Evolutionary conservation across 1,140 invertebrate species (phyloP).

Genomic region (Trichogramma pretiosum): DNA sequence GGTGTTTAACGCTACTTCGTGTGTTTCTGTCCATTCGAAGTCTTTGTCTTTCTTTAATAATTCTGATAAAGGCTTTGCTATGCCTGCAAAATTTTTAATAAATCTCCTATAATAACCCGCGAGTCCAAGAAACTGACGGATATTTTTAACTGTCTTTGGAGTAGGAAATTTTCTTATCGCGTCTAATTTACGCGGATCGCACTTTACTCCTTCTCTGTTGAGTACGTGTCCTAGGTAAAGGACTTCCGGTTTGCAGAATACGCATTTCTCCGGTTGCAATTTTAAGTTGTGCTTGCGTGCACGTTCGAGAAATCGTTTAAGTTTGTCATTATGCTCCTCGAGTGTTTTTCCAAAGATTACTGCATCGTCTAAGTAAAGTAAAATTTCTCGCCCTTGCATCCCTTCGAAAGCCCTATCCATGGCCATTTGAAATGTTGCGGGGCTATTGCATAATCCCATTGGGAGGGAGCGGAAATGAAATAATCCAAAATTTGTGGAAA

Average conservation of each 20-base stretch:
- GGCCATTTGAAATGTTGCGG: constrained; percentile 32
- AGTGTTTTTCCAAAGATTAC: not conserved
- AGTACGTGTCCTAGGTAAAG: too few relatives aligned
- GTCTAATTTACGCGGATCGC: not conserved
- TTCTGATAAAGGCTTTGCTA: not conserved
- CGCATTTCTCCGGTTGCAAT: too few relatives aligned
- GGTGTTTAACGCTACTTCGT: not conserved
- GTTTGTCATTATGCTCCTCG: not conserved
- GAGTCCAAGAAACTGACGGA: too few relatives aligned
- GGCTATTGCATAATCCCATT: constrained; percentile 26
- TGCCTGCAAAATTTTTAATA: too few relatives aligned
- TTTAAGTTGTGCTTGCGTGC: too few relatives aligned
- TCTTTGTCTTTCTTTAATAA: not conserved
- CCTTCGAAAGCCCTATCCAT: constrained; percentile 35
- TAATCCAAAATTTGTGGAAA: constrained; percentile 22
- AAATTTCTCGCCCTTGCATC: not conserved
- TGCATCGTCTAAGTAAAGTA: not conserved
- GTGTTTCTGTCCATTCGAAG: not conserved
- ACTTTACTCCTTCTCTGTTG: not conserved
- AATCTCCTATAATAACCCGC: too few relatives aligned
- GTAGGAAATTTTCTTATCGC: not conserved
- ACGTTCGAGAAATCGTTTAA: too few relatives aligned
- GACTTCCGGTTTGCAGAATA: too few relatives aligned
- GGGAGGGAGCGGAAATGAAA: constrained; percentile 2
- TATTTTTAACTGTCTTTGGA: not conserved